Base-by-base conservation (phyloP, 2,888 invertebrate genomes). In the Beris chalybata region DNA sequence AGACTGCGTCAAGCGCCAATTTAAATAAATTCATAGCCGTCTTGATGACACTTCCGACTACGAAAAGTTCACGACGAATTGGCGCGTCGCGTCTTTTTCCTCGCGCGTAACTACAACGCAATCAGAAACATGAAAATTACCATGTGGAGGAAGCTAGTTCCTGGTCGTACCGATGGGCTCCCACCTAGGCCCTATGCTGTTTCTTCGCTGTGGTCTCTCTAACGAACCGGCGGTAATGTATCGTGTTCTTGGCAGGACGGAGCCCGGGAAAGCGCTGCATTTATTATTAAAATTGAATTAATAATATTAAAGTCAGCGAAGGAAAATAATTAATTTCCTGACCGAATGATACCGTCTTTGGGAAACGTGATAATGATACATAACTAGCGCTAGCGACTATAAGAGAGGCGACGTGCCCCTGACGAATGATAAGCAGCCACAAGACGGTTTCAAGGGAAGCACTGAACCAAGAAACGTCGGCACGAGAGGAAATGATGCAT, bases 401-500 rank as follows among this genome's bases (percentile, higher is more conserved):
- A 38, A 22, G 30, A 50, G 32, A n/a, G n/a, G n/a, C n/a, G n/a
- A 50, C 50, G 13, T 61, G 61, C 32, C 50, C 52, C 38, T 61
- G 61, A 47, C 52, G 52, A 38, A 59, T 54, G 32, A 48, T 30
- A 44, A 29, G 57, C 48, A 48, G 47, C n/a, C 29, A 13, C 29
- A 50, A 50, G 50, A 52, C 61, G 61, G 61, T 45, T n/a, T 12
- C 31, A 22, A 43, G 56, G 56, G 31, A 59, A 59, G 50, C 58
- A 67, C 67, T 67, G 67, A 67, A 64, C 57, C 67, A 64, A 45
- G 48, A 64, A 64, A 45, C 52, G 32, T 57, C 44, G 57, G 67
- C 67, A 67, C 64, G 67, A 67, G 64, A 67, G 67, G 67, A 67
- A 67, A 55, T 67, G 50, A 67, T 67, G 67, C 67, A 67, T 50